phyloP scores from a whole-genome alignment of 2,888 invertebrate genomes.

The Teinopalpus imperialis region DNA sequence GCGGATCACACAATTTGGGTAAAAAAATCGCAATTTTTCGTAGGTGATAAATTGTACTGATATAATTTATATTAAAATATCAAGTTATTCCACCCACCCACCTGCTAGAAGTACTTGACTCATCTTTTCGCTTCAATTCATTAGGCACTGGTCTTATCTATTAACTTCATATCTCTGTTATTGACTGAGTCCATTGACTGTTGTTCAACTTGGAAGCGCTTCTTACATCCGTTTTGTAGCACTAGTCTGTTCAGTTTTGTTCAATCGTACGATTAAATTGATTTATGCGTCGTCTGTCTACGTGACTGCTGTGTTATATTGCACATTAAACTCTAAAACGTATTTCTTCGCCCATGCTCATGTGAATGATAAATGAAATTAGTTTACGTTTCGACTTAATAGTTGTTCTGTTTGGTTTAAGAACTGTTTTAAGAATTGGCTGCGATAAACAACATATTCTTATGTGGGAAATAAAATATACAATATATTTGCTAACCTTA shows the following conservation, averaged over 20 bases:
- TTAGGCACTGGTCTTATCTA: conserved; percentile 19
- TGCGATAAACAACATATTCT: too few relatives aligned
- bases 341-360: not conserved
- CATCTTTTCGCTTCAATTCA: conserved; percentile 1
- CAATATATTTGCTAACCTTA: too few relatives aligned
- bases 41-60: too few relatives aligned
- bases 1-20: too few relatives aligned
- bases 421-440: too few relatives aligned
- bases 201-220: conserved; percentile 25
- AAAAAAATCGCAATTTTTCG: too few relatives aligned
- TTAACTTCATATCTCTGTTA: conserved; percentile 23
- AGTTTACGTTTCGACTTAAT: not conserved
- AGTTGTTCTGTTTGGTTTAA: conserved; percentile 47
- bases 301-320: conserved; percentile 19
- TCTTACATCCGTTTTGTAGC: conserved; percentile 21
- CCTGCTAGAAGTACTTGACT: not conserved
- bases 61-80: too few relatives aligned
- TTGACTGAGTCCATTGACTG: conserved; percentile 35
- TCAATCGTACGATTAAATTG: conserved; percentile 28
- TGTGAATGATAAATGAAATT: conserved; percentile 7
- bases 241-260: conserved; percentile 25
- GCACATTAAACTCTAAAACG: conserved; percentile 18
- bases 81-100: too few relatives aligned
- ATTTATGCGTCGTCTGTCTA: conserved; percentile 23
- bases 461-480: too few relatives aligned